phyloP scores from a whole-genome alignment of 2,888 invertebrate species.

The Mimas tiliae region DNA sequence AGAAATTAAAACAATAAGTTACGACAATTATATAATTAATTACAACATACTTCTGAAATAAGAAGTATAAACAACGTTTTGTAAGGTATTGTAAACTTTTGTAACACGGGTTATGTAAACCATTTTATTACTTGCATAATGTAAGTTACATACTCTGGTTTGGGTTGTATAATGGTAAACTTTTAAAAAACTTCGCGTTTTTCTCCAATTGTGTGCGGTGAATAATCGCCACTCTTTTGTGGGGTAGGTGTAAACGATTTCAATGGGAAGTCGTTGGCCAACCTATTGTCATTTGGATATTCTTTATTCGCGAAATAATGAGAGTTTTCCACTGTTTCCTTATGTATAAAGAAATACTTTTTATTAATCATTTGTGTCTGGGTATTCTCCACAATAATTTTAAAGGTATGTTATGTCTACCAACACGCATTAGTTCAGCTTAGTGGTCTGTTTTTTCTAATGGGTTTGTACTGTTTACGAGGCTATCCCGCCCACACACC shows the following conservation, averaged over 20 bases:
- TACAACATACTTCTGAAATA: background rate
- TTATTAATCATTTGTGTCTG: background rate
- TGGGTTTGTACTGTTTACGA: too few species aligned
- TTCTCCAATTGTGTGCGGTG: background rate
- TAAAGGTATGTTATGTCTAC: too few species aligned
- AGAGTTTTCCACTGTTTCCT: background rate
- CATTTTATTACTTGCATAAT: background rate
- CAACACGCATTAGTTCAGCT: too few species aligned
- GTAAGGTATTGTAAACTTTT: background rate
- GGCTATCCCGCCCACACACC: too few species aligned
- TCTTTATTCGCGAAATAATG: background rate
- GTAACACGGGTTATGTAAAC: background rate
- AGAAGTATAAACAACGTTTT: background rate
- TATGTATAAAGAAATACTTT: background rate
- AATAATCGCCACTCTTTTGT: background rate
- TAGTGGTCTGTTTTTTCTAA: too few species aligned
- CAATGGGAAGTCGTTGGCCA: constrained; percentile 5
- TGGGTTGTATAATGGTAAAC: background rate
- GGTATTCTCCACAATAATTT: background rate
- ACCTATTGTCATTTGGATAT: background rate
- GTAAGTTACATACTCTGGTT: background rate
- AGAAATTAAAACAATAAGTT: constrained; percentile 7
- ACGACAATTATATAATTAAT: background rate
- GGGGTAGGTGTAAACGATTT: background rate
- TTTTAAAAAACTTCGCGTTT: background rate